Conservation (phyloP, 2,888 invertebrate species). For the Stenolophus ochropezus region DNA sequence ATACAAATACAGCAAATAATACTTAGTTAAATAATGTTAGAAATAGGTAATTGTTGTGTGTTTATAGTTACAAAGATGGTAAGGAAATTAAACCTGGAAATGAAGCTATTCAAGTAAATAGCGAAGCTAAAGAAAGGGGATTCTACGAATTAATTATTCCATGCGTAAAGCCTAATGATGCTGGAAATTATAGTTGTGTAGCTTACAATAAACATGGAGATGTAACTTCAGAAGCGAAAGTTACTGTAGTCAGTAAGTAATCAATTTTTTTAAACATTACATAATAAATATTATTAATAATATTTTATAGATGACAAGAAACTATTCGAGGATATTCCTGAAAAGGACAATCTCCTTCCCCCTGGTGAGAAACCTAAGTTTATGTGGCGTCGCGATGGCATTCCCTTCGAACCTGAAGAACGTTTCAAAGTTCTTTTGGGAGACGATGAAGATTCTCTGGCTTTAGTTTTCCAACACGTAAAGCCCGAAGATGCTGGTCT, state of each 20-base stretch:
- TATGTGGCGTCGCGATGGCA: constrained; percentile 90
- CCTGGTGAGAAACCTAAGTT: constrained; percentile 87
- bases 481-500: constrained; percentile 96
- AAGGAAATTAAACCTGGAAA: constrained; percentile 81
- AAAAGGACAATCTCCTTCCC: constrained; percentile 75
- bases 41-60: constrained; percentile 12
- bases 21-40: constrained; percentile 1
- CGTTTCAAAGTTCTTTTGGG: constrained; percentile 92
- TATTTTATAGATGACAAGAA: constrained; percentile 86
- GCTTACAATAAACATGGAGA: constrained; percentile 90
- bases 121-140: constrained; percentile 86
- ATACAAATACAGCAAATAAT: too few relatives aligned
- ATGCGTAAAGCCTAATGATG: constrained; percentile 85
- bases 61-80: constrained; percentile 86
- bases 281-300: too few relatives aligned
- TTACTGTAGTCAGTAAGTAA: constrained; percentile 84
- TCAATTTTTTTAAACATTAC: not conserved
- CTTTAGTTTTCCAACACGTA: constrained; percentile 95
- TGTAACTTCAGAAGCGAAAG: constrained; percentile 82
- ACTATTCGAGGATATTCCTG: constrained; percentile 84
- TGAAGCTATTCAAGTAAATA: constrained; percentile 81
- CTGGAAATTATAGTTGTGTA: constrained; percentile 88
- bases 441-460: constrained; percentile 94
- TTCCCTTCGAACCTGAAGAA: constrained; percentile 91
- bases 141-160: constrained; percentile 92